Evolutionary conservation across 2,888 invertebrate genomes (phyloP).

Genomic region (Aphrophora alni): DNA sequence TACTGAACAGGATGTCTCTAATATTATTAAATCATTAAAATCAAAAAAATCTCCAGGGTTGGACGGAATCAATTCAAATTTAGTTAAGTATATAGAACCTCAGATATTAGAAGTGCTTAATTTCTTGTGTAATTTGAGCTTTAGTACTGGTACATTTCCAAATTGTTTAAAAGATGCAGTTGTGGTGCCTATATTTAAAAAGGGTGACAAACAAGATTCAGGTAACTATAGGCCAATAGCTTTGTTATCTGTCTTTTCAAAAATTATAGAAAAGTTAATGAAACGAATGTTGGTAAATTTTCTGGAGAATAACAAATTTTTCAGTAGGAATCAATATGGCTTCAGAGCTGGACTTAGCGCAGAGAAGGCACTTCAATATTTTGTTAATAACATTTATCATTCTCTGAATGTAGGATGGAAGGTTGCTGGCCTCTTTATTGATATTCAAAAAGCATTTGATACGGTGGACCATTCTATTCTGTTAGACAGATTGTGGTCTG

Average conservation of each 20-base stretch:
- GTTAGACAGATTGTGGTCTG: not conserved
- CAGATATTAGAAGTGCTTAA: not conserved
- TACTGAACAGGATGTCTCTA: not conserved
- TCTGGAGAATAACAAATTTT: not conserved
- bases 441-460: constrained; percentile 9
- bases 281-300: not conserved
- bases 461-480: constrained; percentile 6
- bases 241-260: constrained; percentile 10
- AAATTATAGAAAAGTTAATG: not conserved
- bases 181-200: not conserved
- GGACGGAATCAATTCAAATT: not conserved
- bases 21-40: not conserved
- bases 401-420: not conserved
- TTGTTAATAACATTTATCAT: not conserved
- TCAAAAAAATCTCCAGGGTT: not conserved
- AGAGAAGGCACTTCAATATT: not conserved
- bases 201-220: constrained; percentile 12
- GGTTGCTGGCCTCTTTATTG: not conserved
- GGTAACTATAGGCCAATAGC: not conserved
- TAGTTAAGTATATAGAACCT: not conserved
- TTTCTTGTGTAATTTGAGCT: constrained; percentile 20
- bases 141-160: constrained; percentile 17
- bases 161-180: not conserved
- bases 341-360: not conserved
- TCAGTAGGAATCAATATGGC: not conserved